Base-by-base conservation (phyloP, 1,140 invertebrate species). In the Gonioctena quinquepunctata region DNA sequence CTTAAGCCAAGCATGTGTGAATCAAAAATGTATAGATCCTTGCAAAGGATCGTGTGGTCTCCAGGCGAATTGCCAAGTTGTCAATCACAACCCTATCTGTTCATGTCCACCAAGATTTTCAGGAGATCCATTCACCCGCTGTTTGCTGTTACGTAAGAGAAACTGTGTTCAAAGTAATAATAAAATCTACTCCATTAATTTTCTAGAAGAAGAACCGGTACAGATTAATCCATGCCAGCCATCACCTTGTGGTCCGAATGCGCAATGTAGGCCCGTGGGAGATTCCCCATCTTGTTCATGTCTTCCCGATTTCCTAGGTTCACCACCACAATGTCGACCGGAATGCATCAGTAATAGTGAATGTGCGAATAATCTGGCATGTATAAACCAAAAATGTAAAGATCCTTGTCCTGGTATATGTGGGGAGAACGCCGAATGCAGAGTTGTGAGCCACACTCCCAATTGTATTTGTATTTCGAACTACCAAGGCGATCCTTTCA, bases 21-120 rank as follows among this genome's bases (percentile, higher is more conserved):
- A 92, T 81, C 88, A 93, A 76, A 92, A 92, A 84, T 95, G 93
- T 79, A 84, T 87, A 28, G 89, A 94, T 79, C 92, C 93, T n/a
- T 95, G 93, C 71, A 86, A 88, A 11, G 91, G 91, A 65, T 88
- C 89, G 11, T 96, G 94, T 82, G 93, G 93, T 6, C 81, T 88
- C 7, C 88, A 90, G 77, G 89, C 92, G 0, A 86, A 89, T 56
- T 94, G 92, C 78, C 85, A 88, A 75, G 90, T 92, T 2, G 82
- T 88, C 2, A 84, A 84, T 71, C 87, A 89, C 63, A 87, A 83
- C 76, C 86, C 89, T 3, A 88, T 93, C 18, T 95, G 93, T 79
- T 86, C 85, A 21, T 94, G 93, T 80, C 87, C 86, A 57, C 77
- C 83, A 23, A 89, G 89, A 64, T 88, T 90, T 62, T 86, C 88